phyloP scores from a whole-genome alignment of 2,113 vertebrate genomes.

The Antechinus flavipes region DNA sequence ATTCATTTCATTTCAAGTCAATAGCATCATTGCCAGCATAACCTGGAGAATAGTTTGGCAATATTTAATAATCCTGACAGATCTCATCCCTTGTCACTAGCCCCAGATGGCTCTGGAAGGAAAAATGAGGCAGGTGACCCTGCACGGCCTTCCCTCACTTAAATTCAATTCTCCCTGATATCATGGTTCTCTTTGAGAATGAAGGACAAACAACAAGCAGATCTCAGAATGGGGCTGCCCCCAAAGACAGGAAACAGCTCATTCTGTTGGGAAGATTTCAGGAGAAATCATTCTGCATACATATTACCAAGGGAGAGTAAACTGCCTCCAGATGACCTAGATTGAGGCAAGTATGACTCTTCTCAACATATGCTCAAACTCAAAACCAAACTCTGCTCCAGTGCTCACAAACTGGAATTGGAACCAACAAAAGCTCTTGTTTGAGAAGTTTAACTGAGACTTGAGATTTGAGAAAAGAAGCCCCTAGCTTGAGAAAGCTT shows the following conservation, averaged over 20 bases:
- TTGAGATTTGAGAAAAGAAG: not conserved
- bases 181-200: too few species aligned
- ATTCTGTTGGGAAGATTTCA: not conserved
- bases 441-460: not conserved
- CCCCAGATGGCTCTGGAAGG: too few species aligned
- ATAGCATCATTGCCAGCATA: not conserved
- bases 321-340: not conserved
- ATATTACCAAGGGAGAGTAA: not conserved
- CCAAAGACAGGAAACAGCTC: not conserved
- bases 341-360: not conserved
- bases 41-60: not conserved
- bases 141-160: too few species aligned
- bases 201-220: not conserved
- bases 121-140: too few species aligned
- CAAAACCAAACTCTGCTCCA: not conserved
- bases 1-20: not conserved
- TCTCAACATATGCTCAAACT: not conserved
- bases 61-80: not conserved
- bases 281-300: not conserved
- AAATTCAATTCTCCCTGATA: too few species aligned
- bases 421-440: not conserved
- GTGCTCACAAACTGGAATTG: not conserved
- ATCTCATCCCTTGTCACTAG: too few species aligned
- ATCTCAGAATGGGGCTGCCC: not conserved
- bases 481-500: not conserved